Percentiles rank a stretch among this genome's conserved stretches.
Evolutionary conservation across 2,113 vertebrate genomes (phyloP).

Genomic region (Thunnus thynnus): DNA sequence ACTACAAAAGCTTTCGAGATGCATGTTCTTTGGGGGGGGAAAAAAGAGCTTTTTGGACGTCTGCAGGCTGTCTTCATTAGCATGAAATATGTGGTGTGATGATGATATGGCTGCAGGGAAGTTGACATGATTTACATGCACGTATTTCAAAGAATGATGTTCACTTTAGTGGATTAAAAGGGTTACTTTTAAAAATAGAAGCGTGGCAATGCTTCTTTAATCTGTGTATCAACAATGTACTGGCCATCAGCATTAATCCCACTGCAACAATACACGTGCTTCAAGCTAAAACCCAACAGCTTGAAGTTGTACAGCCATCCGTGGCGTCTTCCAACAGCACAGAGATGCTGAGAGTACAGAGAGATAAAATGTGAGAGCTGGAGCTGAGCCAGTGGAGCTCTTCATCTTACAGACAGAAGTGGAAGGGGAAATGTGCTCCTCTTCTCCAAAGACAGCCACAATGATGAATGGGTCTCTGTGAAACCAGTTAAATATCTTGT

Average conservation of each 20-base stretch:
- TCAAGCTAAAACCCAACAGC: conserved; percentile 51
- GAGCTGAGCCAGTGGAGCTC: conserved; percentile 40
- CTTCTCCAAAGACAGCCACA: conserved; percentile 45
- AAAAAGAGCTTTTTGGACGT: conserved; percentile 20
- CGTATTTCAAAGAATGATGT: conserved; percentile 48
- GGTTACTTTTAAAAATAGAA: conserved; percentile 68
- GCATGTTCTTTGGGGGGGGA: not conserved
- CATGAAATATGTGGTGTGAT: conserved; percentile 41
- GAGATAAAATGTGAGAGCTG: conserved; percentile 37
- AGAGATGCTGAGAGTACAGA: conserved; percentile 32
- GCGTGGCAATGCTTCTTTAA: conserved; percentile 45
- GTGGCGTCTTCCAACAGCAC: conserved; percentile 25
- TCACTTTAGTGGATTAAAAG: conserved; percentile 58
- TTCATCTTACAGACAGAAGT: conserved; percentile 64
- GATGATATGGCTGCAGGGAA: conserved; percentile 23
- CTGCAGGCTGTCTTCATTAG: conserved; percentile 33
- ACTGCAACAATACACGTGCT: conserved; percentile 27
- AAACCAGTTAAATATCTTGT: conserved; percentile 66
- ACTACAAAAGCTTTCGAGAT: conserved; percentile 45
- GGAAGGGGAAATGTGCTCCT: conserved; percentile 58
- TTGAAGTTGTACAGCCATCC: conserved; percentile 40
- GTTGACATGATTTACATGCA: conserved; percentile 33
- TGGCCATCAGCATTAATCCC: conserved; percentile 61
- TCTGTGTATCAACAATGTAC: conserved; percentile 49
- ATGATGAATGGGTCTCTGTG: conserved; percentile 65